Evolutionary conservation across 2,888 invertebrate species (phyloP).

Genomic region (Synanthedon myopaeformis): DNA sequence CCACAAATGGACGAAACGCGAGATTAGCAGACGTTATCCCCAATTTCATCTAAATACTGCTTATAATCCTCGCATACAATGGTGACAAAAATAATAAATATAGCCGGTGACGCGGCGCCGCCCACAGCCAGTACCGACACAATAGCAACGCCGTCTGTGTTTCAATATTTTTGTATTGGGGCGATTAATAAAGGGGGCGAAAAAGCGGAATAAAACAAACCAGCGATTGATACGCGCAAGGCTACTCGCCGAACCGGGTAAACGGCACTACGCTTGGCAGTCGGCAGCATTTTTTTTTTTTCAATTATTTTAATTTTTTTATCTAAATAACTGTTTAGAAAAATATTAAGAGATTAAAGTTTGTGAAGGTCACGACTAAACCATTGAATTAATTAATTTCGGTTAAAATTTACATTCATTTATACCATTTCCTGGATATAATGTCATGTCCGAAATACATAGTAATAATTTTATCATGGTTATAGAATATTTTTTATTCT

Average conservation of each 20-base stretch:
- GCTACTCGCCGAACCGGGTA: not conserved
- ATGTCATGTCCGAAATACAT: too few species aligned
- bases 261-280: not conserved
- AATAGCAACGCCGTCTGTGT: constrained; percentile 30
- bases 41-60: constrained; percentile 69
- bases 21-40: constrained; percentile 64
- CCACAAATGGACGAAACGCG: constrained; percentile 37
- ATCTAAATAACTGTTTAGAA: not conserved
- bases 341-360: not conserved
- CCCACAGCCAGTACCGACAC: constrained; percentile 28
- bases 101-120: constrained; percentile 22
- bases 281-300: not conserved
- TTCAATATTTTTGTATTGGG: constrained; percentile 60
- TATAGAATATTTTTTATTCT: too few species aligned
- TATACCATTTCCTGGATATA: too few species aligned
- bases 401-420: too few species aligned
- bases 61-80: constrained; percentile 59
- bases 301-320: too few species aligned
- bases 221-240: constrained; percentile 40
- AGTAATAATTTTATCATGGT: too few species aligned
- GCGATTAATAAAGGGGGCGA: constrained; percentile 46
- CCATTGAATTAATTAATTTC: too few species aligned
- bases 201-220: constrained; percentile 47
- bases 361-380: not conserved
- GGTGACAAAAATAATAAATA: constrained; percentile 71